Conservation (phyloP, 2,797 vertebrate genomes). For the Podargus strigoides region DNA sequence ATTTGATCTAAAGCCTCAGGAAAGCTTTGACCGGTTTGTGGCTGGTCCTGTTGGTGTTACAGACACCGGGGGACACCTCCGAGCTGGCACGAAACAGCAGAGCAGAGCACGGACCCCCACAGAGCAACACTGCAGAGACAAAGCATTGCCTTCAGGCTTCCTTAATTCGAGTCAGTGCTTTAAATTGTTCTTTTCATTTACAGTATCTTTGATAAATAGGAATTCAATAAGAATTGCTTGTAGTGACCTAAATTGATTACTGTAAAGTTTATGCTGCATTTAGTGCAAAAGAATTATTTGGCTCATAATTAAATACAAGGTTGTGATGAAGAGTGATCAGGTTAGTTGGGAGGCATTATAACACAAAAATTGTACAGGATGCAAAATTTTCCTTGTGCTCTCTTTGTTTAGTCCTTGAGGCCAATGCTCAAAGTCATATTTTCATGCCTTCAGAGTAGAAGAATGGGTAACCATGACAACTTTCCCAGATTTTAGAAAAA, state of each 20-base stretch:
- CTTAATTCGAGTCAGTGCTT: not conserved
- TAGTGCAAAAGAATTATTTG: not conserved
- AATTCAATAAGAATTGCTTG: not conserved
- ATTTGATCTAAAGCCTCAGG: not conserved
- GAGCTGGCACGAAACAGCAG: not conserved
- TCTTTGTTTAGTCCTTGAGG: not conserved
- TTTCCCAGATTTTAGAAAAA: not conserved
- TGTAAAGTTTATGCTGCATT: not conserved
- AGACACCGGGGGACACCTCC: constrained; percentile 13
- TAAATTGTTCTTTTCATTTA: not conserved
- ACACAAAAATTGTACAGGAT: not conserved
- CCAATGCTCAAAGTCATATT: not conserved
- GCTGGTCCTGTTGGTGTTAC: not conserved
- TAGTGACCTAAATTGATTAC: not conserved
- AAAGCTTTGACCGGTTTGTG: not conserved
- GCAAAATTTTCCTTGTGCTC: not conserved
- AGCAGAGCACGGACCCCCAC: not conserved
- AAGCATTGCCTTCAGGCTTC: not conserved
- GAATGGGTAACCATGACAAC: not conserved
- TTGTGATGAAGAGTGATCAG: not conserved
- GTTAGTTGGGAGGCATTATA: not conserved
- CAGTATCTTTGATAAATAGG: not conserved
- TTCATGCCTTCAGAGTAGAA: not conserved
- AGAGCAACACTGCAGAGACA: not conserved
- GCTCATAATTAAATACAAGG: not conserved